Evolutionary conservation across 2,797 vertebrate species (phyloP).

Genomic region (Tauraco hartlaubi): DNA sequence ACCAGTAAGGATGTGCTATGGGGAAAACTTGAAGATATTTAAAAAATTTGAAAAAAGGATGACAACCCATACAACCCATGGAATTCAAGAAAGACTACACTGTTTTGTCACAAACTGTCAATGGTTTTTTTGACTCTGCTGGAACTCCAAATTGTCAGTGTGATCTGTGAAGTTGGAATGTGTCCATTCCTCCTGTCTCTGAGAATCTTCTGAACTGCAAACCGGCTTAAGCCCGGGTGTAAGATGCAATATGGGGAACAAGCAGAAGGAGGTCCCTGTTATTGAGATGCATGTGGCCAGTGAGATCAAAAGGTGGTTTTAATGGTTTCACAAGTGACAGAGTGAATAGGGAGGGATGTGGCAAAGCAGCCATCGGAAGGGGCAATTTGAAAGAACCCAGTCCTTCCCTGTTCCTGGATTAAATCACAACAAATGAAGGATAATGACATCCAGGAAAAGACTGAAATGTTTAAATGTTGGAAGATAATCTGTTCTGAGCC

Average conservation of each 20-base stretch:
- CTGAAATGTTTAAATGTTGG: not conserved
- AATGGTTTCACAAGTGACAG: conserved; percentile 24
- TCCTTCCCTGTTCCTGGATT: conserved; percentile 34
- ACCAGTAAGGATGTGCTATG: not conserved
- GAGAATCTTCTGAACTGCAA: not conserved
- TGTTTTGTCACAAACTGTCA: not conserved
- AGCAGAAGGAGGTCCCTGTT: conserved; percentile 2
- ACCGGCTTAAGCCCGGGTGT: not conserved
- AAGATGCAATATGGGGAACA: not conserved
- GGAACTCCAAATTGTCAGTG: not conserved
- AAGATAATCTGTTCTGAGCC: conserved; percentile 57
- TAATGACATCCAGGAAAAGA: conserved; percentile 26
- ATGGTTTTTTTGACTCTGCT: not conserved
- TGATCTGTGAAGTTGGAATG: not conserved
- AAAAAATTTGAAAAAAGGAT: not conserved
- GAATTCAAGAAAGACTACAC: not conserved
- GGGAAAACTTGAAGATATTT: not conserved
- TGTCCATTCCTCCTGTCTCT: not conserved
- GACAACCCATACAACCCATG: not conserved
- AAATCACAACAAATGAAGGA: conserved; percentile 30
- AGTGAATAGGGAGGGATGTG: conserved; percentile 33
- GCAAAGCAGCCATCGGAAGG: not conserved
- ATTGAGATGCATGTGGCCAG: not conserved
- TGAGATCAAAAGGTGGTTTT: conserved; percentile 20
- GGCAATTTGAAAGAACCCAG: not conserved